Percentiles rank a stretch among this genome's conserved stretches.
These are phyloP conservation scores for Andrena bucephala DNA, from an alignment of 2,888 invertebrate genomes.

Conservation along the genomic window DNA sequence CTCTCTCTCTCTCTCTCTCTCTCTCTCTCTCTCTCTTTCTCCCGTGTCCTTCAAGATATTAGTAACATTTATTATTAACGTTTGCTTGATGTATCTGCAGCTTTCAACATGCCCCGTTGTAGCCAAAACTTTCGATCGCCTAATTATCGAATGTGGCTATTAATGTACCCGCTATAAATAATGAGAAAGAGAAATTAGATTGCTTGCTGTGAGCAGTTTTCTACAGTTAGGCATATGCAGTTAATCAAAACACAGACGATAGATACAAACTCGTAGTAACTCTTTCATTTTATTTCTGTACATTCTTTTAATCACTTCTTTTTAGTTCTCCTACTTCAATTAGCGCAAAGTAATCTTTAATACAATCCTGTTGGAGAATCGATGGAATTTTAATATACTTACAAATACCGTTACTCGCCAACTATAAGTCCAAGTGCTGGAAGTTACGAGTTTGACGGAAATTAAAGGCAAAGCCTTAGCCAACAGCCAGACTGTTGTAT, in stretches of 20 bases:
- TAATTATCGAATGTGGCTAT: not conserved
- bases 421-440: no score
- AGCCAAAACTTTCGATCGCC: conserved; percentile 2
- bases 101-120: conserved; percentile 14
- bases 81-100: conserved; percentile 16
- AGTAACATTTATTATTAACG: conserved; percentile 51
- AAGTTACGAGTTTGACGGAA: not conserved
- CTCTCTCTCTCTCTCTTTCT: not conserved
- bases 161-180: conserved; percentile 9
- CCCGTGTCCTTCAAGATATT: not conserved
- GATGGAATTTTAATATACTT: no score
- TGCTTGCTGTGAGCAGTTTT: not conserved
- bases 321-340: not conserved
- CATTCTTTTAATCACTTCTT: not conserved
- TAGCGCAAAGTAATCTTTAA: not conserved
- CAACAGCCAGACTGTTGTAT: conserved; percentile 13
- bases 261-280: not conserved
- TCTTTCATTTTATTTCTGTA: not conserved
- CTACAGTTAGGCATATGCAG: not conserved
- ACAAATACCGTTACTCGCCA: no score
- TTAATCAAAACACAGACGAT: not conserved
- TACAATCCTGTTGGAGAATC: no score
- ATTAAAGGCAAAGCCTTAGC: not conserved
- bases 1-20: not conserved
- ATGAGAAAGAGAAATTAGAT: not conserved